phyloP scores from a whole-genome alignment of 2,888 invertebrate genomes.

The Leptinotarsa rubiginosa region DNA sequence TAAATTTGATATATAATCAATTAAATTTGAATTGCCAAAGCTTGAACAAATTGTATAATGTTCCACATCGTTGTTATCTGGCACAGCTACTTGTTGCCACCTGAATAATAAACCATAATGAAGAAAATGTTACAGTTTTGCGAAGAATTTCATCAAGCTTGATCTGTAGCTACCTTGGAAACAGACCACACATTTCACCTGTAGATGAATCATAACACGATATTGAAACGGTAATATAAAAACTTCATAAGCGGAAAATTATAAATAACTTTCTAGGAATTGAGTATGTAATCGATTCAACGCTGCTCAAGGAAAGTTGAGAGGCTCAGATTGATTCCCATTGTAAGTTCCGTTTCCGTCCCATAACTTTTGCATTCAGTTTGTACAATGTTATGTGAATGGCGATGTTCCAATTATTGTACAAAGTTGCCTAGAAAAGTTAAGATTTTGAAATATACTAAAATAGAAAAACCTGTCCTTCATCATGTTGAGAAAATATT shows the following conservation, averaged over 20 bases:
- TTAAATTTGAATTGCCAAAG: slow-evolving; percentile 3
- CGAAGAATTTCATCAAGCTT: not conserved
- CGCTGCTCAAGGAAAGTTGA: not conserved
- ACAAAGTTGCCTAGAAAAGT: too few species aligned
- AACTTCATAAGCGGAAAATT: not conserved
- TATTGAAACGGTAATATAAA: not conserved
- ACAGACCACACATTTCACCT: not conserved
- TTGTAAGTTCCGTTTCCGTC: too few species aligned
- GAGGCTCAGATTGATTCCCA: not conserved
- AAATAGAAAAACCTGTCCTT: too few species aligned
- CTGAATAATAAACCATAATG: not conserved
- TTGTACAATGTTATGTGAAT: too few species aligned
- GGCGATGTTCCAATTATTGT: too few species aligned
- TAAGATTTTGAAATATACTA: too few species aligned
- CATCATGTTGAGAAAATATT: too few species aligned
- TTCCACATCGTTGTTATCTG: slow-evolving; percentile 4
- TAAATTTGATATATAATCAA: not conserved
- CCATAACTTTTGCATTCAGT: too few species aligned
- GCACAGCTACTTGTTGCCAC: not conserved
- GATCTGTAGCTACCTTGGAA: not conserved
- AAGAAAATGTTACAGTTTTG: not conserved
- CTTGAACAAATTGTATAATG: not conserved
- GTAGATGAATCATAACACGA: not conserved
- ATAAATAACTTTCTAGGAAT: slow-evolving; percentile 9
- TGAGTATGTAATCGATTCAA: not conserved